Percentiles rank a stretch among this genome's conserved stretches.
These are phyloP conservation scores for Ginglymostoma cirratum DNA, from an alignment of 2,113 vertebrate species.

Conservation along the genomic window DNA sequence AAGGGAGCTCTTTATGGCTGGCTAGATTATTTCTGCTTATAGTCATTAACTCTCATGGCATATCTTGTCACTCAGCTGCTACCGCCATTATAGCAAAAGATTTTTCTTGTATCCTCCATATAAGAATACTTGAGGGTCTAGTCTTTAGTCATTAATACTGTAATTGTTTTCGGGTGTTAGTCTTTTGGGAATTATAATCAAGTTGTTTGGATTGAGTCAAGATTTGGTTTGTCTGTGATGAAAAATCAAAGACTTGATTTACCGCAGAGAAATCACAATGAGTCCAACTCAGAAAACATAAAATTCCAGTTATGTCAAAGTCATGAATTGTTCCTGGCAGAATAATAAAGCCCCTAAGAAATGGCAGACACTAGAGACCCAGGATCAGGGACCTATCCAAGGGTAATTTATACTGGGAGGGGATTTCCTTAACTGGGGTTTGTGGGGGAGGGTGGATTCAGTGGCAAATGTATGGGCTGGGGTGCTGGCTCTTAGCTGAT, in stretches of 20 bases:
- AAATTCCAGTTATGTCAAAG: too few species aligned
- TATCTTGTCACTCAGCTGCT: neutral
- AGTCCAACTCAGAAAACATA: too few species aligned
- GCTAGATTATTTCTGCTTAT: neutral
- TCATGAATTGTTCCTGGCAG: too few species aligned
- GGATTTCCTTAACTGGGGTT: too few species aligned
- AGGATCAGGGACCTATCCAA: too few species aligned
- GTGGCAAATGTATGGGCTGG: too few species aligned
- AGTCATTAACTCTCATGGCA: neutral
- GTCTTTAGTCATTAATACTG: neutral
- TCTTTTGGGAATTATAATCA: neutral
- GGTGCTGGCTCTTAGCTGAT: too few species aligned
- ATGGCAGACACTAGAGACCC: too few species aligned
- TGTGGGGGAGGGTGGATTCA: too few species aligned
- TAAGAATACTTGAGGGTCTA: neutral
- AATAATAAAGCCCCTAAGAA: too few species aligned
- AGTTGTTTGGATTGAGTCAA: neutral
- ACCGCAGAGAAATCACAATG: neutral
- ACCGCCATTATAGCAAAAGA: neutral
- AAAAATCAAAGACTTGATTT: neutral
- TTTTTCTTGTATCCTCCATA: neutral
- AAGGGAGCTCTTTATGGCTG: constrained; percentile 7
- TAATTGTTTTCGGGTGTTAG: neutral
- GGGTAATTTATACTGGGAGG: too few species aligned
- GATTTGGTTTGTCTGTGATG: neutral